These are phyloP conservation scores for Craniophora ligustri DNA, from an alignment of 2,888 invertebrate genomes.

Conservation along the genomic window DNA sequence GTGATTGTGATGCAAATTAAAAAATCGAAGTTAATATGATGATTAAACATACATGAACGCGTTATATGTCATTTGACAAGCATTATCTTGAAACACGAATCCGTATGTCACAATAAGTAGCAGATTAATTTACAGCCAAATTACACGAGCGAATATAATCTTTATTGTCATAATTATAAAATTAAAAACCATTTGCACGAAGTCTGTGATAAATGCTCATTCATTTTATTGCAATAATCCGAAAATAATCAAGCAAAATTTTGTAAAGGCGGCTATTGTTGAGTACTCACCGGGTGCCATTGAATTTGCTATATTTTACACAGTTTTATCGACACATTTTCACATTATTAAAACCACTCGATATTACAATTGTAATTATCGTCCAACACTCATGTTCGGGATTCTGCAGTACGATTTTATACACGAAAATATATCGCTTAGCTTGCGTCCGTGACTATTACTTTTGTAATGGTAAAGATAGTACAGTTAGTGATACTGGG, in stretches of 20 bases:
- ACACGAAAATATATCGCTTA: slow-evolving; percentile 33
- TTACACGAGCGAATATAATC: neutral
- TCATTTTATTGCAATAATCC: slow-evolving; percentile 7
- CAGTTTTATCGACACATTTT: slow-evolving; percentile 62
- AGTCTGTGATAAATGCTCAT: neutral
- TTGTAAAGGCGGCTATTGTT: slow-evolving; percentile 12
- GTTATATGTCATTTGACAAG: neutral
- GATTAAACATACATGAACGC: neutral
- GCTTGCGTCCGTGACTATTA: slow-evolving; percentile 44
- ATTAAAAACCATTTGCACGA: neutral
- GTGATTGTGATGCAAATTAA: no score
- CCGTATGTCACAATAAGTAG: slow-evolving; percentile 11
- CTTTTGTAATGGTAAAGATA: slow-evolving; percentile 65
- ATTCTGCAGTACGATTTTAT: slow-evolving; percentile 13
- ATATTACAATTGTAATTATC: slow-evolving; percentile 27
- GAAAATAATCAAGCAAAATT: slow-evolving; percentile 6
- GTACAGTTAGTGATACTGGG: slow-evolving; percentile 56
- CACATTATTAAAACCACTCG: slow-evolving; percentile 46
- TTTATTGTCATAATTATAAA: neutral
- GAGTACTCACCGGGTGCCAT: slow-evolving; percentile 72
- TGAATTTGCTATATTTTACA: slow-evolving; percentile 57
- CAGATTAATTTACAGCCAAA: slow-evolving; percentile 13
- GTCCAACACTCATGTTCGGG: slow-evolving; percentile 25
- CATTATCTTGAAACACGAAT: slow-evolving; percentile 21
- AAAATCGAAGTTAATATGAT: neutral